phyloP scores from a whole-genome alignment of 2,113 vertebrate species.

The Turnix velox region DNA sequence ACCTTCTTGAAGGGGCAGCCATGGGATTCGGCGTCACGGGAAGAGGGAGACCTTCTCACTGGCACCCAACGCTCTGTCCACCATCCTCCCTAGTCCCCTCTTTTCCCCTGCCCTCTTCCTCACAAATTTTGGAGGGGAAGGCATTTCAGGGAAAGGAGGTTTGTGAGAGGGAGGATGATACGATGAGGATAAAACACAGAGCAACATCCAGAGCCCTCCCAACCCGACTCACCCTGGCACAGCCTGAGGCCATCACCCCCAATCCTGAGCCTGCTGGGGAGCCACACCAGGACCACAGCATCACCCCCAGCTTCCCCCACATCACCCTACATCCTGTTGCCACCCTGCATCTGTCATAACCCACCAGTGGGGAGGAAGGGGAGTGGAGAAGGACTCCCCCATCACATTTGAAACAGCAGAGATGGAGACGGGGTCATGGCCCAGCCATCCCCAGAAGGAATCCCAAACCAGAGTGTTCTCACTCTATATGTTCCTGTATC shows the following conservation, averaged over 20 bases:
- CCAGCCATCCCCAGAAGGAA: background rate
- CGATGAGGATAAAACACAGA: background rate
- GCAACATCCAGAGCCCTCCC: background rate
- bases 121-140: background rate
- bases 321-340: background rate
- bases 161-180: background rate
- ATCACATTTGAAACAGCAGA: background rate
- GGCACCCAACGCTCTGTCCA: background rate
- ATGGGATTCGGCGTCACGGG: background rate
- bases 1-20: constrained; percentile 31
- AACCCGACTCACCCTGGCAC: fast-evolving
- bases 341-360: background rate
- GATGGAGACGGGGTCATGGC: background rate
- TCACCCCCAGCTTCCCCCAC: background rate
- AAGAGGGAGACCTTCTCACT: background rate
- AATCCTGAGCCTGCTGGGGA: fast-evolving
- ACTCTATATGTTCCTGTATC: background rate
- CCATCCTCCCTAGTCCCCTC: background rate
- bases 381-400: background rate
- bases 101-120: background rate
- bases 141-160: background rate
- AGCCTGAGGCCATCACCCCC: background rate
- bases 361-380: background rate
- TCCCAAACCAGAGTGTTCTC: background rate
- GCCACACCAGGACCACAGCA: background rate